Evolutionary conservation across 2,797 vertebrate genomes (phyloP).

Genomic region (Syngnathus acus): DNA sequence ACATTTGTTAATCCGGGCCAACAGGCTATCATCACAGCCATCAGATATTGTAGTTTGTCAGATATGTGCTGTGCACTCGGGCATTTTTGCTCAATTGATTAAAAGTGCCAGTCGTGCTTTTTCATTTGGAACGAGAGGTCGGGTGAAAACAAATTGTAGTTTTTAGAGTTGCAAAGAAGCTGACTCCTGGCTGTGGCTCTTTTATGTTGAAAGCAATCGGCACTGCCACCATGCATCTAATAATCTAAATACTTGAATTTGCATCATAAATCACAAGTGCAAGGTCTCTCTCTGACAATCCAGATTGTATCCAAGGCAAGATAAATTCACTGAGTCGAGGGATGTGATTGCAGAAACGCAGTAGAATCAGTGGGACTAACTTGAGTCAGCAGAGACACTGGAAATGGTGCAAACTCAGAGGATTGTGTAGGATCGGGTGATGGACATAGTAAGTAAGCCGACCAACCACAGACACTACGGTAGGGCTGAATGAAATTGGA

Average conservation of each 20-base stretch:
- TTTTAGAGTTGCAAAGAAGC: not conserved
- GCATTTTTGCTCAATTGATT: not conserved
- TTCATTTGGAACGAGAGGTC: not conserved
- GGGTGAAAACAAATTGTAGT: not conserved
- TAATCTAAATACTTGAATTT: not conserved
- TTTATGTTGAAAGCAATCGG: not conserved
- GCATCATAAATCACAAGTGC: not conserved
- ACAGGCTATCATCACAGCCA: conserved; percentile 3
- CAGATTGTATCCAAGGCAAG: not conserved
- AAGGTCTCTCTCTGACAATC: not conserved
- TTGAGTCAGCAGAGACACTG: not conserved
- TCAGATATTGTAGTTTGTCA: not conserved
- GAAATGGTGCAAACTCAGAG: not conserved
- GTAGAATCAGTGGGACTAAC: not conserved
- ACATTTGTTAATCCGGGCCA: not conserved
- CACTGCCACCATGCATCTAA: not conserved
- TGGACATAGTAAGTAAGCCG: not conserved
- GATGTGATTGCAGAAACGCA: not conserved
- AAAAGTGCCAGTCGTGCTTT: not conserved
- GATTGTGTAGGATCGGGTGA: not conserved
- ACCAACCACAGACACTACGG: not conserved
- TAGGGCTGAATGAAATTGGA: too few relatives aligned
- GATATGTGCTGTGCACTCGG: not conserved
- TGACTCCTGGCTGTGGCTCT: not conserved
- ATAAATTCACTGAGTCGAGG: not conserved